Evolutionary conservation across 1,140 invertebrate species (phyloP), one percentile per base, ranked within the genome.

Genomic region (Conus betulinus): DNA sequence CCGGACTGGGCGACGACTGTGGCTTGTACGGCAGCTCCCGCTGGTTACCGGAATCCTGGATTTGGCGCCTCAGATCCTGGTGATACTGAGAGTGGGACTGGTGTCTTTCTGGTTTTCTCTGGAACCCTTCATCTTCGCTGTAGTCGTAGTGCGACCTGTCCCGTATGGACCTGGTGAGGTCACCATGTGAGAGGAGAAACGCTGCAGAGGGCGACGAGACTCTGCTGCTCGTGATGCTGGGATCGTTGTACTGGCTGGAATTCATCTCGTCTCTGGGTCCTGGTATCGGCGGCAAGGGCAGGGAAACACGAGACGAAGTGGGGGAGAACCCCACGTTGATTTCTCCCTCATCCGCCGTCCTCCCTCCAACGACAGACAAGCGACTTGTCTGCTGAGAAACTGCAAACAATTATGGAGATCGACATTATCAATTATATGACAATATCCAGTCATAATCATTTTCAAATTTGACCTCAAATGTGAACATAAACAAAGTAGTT

Each of bases 221-320:
- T n/a, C 84, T 74, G 84, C 60, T 52, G 67, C 10, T 23, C 63
- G 25, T 74, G 39, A n/a, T 5, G 8, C 7, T 17, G 11, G 52
- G 39, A 17, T 4, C 51, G 71, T 55, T 79, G 71, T 79, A 57
- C 5, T 27, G 53, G 39, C 53, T 6, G 5, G n/a, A 10, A 10
- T 27, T 39, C 7, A 20, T 27, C 17, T 27, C 15, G 52, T 5
- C n/a, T 71, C 13, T 78, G 71, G 71, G 57, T 20, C 52, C 8
- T 5, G 85, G 85, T 15, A 87, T 20, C 6, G 85, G 85, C 6
- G 85, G 85, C 20, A 87, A 53, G 13, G 85, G 85, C 25, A 87
- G 85, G 23, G 71, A 78, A 3, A 25, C 17, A n/a, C 71, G 74
- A 8, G 67, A 27, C 2, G 84, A 85, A 3, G 84, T 85, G 15